Evolutionary conservation across 2,113 vertebrate genomes (phyloP), one percentile per base, ranked within the genome.

Genomic region (Fukomys damarensis): DNA sequence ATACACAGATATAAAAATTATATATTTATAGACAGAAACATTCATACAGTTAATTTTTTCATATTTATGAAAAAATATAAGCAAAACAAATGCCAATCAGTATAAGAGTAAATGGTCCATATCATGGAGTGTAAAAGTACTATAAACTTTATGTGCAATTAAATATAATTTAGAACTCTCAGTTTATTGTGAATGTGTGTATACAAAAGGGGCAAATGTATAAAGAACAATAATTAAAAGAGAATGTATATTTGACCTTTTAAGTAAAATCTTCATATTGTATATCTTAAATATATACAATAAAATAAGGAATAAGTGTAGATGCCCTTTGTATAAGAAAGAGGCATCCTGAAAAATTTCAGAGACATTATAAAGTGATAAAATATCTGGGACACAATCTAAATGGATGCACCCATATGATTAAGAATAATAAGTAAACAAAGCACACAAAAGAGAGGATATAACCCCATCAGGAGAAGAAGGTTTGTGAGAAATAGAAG

Each of bases 151-250:
- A 68, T 59, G 19, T 28, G 1, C 1, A 26, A 54, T 86, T 80
- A 58, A 66, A 93, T 49, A 35, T 77, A 56, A 81, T 68, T 96
- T 95, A 46, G 43, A 74, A 84, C 3, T 56, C 0, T 88, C 5
- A 5, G 2, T 74, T 83, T 2, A 43, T 70, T 63, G 5, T n/a
- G 11, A 83, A 10, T 56, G 11, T 70, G 9, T 61, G 6, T 5
- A 2, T 16, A 66, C 5, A 76, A 12, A 46, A 41, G 52, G 70
- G 10, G 7, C 38, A 61, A 56, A 56, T 56, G 6, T 17, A 14
- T 56, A 49, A 84, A 56, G 22, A 94, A 32, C 14, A 76, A n/a
- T 68, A 49, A 65, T 30, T 38, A 89, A 35, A 79, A 89, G 24
- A 6, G 10, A 86, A 89, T 56, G 17, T 65, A 2, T 82, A n/a